A percentile compares a stretch with the other conserved stretches of the same genome.
Conservation (phyloP, 2,797 vertebrate species). For the Sciurus carolinensis region DNA sequence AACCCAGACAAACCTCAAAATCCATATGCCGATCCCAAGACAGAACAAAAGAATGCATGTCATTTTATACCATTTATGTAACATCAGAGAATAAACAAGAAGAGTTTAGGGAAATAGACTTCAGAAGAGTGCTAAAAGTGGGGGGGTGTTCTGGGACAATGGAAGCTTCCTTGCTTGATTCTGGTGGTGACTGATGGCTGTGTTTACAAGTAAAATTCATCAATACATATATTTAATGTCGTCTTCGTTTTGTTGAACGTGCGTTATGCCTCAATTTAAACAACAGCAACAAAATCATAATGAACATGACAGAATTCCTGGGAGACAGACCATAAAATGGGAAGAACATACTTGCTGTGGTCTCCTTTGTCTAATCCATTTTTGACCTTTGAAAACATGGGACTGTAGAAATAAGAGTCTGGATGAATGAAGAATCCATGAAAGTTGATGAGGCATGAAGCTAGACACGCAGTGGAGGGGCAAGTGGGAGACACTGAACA, state of each 20-base stretch:
- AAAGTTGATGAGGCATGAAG: background rate
- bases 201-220: background rate
- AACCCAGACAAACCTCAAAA: background rate
- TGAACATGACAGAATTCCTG: background rate
- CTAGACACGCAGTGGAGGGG: background rate
- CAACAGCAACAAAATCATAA: background rate
- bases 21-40: background rate
- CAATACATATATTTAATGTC: background rate
- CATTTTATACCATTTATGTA: background rate
- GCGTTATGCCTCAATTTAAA: background rate
- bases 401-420: background rate
- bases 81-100: background rate
- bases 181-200: rapidly evolving
- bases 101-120: background rate
- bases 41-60: background rate
- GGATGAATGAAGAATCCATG: background rate
- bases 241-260: background rate
- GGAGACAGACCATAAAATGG: background rate
- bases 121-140: background rate
- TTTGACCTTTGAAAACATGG: background rate
- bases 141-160: background rate
- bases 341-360: too few species aligned
- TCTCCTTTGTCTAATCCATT: background rate
- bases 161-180: background rate
- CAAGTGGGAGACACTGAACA: background rate